Evolutionary conservation across 2,113 vertebrate genomes (phyloP).

Genomic region (Chloroceryle aenea): DNA sequence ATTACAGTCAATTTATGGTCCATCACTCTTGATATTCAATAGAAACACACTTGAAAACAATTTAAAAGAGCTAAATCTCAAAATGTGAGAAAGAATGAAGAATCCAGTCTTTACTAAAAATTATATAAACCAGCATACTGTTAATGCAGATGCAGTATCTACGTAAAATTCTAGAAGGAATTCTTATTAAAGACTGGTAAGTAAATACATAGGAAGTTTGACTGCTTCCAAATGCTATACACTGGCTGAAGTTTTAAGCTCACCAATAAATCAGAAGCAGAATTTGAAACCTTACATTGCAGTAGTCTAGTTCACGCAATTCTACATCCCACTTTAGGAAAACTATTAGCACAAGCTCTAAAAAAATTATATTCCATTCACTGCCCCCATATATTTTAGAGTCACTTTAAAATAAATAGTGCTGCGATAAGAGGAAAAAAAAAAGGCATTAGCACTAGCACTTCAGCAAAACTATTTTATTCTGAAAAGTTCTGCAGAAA

Average conservation of each 20-base stretch:
- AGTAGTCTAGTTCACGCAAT: background rate
- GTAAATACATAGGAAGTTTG: background rate
- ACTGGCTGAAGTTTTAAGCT: background rate
- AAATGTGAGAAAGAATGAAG: background rate
- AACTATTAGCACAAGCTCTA: background rate
- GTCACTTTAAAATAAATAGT: conserved; percentile 66
- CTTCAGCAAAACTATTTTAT: conserved; percentile 68
- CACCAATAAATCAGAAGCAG: background rate
- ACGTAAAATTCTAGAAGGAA: background rate
- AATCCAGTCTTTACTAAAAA: background rate
- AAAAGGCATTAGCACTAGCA: conserved; percentile 34
- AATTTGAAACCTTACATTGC: background rate
- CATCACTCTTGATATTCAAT: background rate
- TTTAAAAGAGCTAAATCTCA: background rate
- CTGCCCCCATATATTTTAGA: conserved; percentile 16
- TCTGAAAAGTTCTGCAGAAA: conserved; percentile 74
- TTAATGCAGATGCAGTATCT: background rate
- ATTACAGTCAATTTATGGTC: background rate
- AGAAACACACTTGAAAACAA: background rate
- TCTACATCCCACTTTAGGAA: background rate
- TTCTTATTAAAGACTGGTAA: background rate
- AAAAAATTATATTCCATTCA: conserved; percentile 15
- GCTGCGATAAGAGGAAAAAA: conserved; percentile 42
- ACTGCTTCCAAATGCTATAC: background rate
- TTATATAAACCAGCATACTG: background rate